Evolutionary conservation across 2,888 invertebrate genomes (phyloP), one percentile per base, ranked within the genome.

Genomic region (Eubasilissa splendida): DNA sequence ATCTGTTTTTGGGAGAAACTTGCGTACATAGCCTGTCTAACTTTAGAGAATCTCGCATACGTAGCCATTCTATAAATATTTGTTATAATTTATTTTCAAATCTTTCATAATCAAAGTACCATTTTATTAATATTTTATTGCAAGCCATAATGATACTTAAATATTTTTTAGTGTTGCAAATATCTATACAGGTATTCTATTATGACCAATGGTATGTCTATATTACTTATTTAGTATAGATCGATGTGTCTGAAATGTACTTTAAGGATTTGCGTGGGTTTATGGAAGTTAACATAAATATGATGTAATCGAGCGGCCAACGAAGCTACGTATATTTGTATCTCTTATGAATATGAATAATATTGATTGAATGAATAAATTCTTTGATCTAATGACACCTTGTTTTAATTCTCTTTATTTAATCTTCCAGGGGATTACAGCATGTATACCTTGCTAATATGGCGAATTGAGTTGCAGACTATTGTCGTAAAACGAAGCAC

Each of bases 291-390:
- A 54, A 14, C 54, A 33, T 22, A 22, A 22, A 22, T 14, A 42
- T n/a, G 58, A 75, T 73, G 71, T 73, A 54, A 71, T 63, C 65
- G 59, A 77, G 73, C 73, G 53, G 81, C 54, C 77, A 81, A 81
- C 81, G 81, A 81, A 78, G 76, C 31, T 71, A 71, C 56, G 54
- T 77, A 68, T 54, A 71, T 59, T 66, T 81, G 75, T 81, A 78
- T 75, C 73, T 81, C 81, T 73, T 77, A 76, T 76, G 80, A 80
- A 63, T 75, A 76, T 70, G 52, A 56, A 68, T 75, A 59, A 71
- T 77, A 54, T n/a, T 52, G 54, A 78, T 75, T 74, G 79, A 77
- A 68, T 63, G 73, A 80, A 78, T 80, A 82, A 82, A 80, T 42
- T 71, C 77, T 80, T 82, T 80, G 75, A 63, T 78, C 78, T 78